Percentiles rank a stretch among this genome's conserved stretches.
These are phyloP conservation scores for Philhelius pedissequus DNA, from an alignment of 2,888 invertebrate genomes.

Conservation along the genomic window DNA sequence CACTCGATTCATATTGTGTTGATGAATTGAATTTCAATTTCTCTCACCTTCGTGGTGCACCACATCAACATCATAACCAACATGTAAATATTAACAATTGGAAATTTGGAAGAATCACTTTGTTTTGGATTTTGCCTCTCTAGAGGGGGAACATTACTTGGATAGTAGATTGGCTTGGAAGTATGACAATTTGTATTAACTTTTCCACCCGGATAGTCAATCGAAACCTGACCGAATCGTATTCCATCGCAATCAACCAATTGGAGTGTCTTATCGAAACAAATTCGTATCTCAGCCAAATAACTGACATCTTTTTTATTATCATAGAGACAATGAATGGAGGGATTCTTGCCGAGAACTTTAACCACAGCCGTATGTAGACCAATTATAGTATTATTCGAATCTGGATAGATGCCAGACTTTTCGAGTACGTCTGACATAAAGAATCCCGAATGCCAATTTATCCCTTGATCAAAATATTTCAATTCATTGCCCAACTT, in stretches of 20 bases:
- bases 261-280: constrained; percentile 84
- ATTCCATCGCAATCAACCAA: constrained; percentile 85
- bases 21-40: not conserved
- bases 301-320: constrained; percentile 81
- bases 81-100: constrained; percentile 81
- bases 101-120: constrained; percentile 76
- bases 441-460: constrained; percentile 82
- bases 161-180: constrained; percentile 81
- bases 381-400: constrained; percentile 79
- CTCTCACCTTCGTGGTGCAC: constrained; percentile 79
- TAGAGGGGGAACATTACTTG: constrained; percentile 79
- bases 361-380: constrained; percentile 81
- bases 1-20: not conserved
- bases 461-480: constrained; percentile 84
- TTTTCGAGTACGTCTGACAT: constrained; percentile 82
- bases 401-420: constrained; percentile 81
- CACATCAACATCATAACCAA: constrained; percentile 82
- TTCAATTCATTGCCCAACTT: constrained; percentile 82
- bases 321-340: constrained; percentile 84
- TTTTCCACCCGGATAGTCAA: constrained; percentile 75
- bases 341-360: constrained; percentile 81
- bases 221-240: constrained; percentile 71
- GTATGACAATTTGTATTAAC: constrained; percentile 83
- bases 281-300: constrained; percentile 86
- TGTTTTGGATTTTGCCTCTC: constrained; percentile 49